Percentiles rank a stretch among this genome's conserved stretches.
Evolutionary conservation across 1,140 invertebrate species (phyloP).

Genomic region (Stenopsyche tienmushanensis): DNA sequence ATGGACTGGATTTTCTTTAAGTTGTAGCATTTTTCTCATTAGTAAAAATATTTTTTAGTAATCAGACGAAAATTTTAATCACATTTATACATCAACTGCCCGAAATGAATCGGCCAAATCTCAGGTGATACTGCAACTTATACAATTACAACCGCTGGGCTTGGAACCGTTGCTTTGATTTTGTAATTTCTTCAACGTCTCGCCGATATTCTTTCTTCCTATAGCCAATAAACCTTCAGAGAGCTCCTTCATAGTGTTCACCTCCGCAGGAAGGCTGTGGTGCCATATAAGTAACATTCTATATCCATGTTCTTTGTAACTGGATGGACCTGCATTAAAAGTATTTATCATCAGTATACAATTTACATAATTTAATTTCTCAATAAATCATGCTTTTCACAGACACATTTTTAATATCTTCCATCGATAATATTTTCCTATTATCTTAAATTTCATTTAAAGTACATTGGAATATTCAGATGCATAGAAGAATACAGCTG

Average conservation of each 20-base stretch:
- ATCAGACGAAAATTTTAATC: not conserved
- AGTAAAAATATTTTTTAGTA: no score
- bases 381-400: no score
- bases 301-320: conserved; percentile 74
- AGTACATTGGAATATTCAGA: no score
- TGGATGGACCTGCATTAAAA: conserved; percentile 62
- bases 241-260: conserved; percentile 64
- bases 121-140: conserved; percentile 38
- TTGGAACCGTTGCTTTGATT: conserved; percentile 13
- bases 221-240: conserved; percentile 66
- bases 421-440: not conserved
- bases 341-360: not conserved
- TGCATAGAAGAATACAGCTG: no score
- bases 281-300: conserved; percentile 72
- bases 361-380: not conserved
- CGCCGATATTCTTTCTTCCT: conserved; percentile 63
- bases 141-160: conserved; percentile 28
- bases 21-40: no score
- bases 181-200: conserved; percentile 44
- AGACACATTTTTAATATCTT: not conserved
- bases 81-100: conserved; percentile 34
- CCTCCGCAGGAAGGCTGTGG: conserved; percentile 62
- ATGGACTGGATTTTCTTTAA: no score
- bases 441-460: no score
- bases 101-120: conserved; percentile 24